Percentiles rank a stretch among this genome's conserved stretches.
Conservation (phyloP, 2,797 vertebrate species). For the Pteropus rufus region DNA sequence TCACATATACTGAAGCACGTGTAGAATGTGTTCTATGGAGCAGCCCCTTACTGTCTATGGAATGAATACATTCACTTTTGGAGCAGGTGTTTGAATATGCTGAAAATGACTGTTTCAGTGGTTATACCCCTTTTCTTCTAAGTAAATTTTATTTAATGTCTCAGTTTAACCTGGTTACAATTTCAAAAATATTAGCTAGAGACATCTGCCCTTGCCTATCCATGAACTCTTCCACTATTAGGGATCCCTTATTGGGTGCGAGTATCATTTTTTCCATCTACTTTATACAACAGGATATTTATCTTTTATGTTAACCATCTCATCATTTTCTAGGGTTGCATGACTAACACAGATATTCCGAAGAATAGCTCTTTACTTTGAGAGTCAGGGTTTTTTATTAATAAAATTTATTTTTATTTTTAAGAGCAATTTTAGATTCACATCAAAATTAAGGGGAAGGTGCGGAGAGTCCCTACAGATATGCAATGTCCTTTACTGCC, state of each 20-base stretch:
- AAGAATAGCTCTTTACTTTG: background rate
- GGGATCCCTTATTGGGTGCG: background rate
- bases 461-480: background rate
- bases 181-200: background rate
- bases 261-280: background rate
- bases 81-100: background rate
- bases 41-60: background rate
- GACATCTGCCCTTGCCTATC: background rate
- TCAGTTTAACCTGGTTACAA: background rate
- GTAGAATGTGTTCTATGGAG: background rate
- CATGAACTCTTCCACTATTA: background rate
- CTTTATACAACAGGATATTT: background rate
- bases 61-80: background rate
- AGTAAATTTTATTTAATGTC: background rate
- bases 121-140: background rate
- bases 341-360: background rate
- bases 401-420: background rate
- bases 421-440: background rate
- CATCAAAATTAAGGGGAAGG: background rate
- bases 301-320: background rate
- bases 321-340: background rate
- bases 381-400: background rate
- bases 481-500: background rate
- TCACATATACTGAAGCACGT: background rate
- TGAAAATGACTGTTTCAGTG: background rate